Base-by-base conservation (phyloP, 2,113 vertebrate genomes). In the Siniperca knerii region DNA sequence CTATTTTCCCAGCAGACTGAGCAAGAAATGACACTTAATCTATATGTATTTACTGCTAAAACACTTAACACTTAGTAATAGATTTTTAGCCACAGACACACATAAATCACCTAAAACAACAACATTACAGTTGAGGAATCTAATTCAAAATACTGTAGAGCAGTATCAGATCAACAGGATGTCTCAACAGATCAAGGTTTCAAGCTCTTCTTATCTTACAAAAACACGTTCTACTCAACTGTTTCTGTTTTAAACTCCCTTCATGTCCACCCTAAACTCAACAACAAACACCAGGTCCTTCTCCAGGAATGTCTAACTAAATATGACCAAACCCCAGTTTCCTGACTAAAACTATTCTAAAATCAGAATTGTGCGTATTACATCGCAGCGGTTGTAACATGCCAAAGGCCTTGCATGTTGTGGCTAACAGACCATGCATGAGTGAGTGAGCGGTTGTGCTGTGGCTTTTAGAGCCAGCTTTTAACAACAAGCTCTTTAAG, bases 331-430 rank as follows among this genome's bases (percentile, higher is more conserved):
- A 48, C 10, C 6, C 35, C 29, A 2, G 20, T 54, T 44, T 69
- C 61, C 29, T 76, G 57, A 65, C 44, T 20, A 10, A 48, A 62
- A 15, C 29, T n/a, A 35, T 40, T 42, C 21, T 6, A 2, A 40
- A 42, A 66, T 70, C 65, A 54, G 21, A 58, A 29, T 18, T 16
- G n/a, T 71, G 75, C 77, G 65, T 67, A 20, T 60, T 62, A 48
- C 66, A 67, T 25, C 16, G 10, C 54, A 42, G 64, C 0, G n/a
- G 74, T 46, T 44, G 69, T 78, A 71, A 83, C 84, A 78, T 87
- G 86, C 54, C 75, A 84, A 79, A 71, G 83, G 46, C 82, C 13
- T 89, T 67, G 89, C 87, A 90, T 88, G 89, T 80, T 77, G 48
- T 54, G 64, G 58, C 75, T 87, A 88, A 85, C 67, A 73, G 68